These are phyloP conservation scores for Oophaga sylvatica DNA, from an alignment of 2,797 vertebrate species.

Conservation along the genomic window DNA sequence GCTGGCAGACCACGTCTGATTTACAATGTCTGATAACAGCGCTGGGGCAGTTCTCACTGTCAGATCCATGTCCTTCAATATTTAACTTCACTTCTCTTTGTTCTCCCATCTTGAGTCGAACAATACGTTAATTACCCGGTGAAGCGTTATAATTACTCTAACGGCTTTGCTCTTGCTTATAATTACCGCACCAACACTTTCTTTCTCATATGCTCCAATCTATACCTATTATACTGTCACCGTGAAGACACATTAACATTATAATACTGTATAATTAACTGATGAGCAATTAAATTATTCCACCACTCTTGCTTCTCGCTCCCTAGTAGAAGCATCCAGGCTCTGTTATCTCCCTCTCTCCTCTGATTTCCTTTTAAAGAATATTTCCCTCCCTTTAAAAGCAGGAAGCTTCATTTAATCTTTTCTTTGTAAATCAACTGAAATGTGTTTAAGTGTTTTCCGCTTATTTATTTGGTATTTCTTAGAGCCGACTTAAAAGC, in stretches of 20 bases:
- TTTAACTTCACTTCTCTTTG: slow-evolving; percentile 84
- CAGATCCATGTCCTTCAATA: slow-evolving; percentile 84
- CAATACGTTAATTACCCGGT: slow-evolving; percentile 90
- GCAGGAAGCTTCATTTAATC: slow-evolving; percentile 64
- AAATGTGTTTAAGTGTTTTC: slow-evolving; percentile 57
- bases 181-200: slow-evolving; percentile 82
- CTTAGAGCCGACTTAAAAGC: slow-evolving; percentile 23
- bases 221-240: slow-evolving; percentile 86
- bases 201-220: slow-evolving; percentile 82
- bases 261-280: slow-evolving; percentile 91
- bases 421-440: slow-evolving; percentile 53
- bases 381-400: slow-evolving; percentile 61
- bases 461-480: slow-evolving; percentile 53
- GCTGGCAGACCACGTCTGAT: slow-evolving; percentile 43
- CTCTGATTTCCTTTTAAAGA: slow-evolving; percentile 70
- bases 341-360: slow-evolving; percentile 74
- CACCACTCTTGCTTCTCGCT: slow-evolving; percentile 83
- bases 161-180: slow-evolving; percentile 81
- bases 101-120: slow-evolving; percentile 80
- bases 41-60: slow-evolving; percentile 57
- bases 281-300: slow-evolving; percentile 95
- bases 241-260: slow-evolving; percentile 90
- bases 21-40: slow-evolving; percentile 53
- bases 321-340: slow-evolving; percentile 80
- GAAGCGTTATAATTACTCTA: slow-evolving; percentile 93